These are phyloP conservation scores for Andinoacara biseriatus DNA, from an alignment of 2,113 vertebrate species.

Conservation along the genomic window DNA sequence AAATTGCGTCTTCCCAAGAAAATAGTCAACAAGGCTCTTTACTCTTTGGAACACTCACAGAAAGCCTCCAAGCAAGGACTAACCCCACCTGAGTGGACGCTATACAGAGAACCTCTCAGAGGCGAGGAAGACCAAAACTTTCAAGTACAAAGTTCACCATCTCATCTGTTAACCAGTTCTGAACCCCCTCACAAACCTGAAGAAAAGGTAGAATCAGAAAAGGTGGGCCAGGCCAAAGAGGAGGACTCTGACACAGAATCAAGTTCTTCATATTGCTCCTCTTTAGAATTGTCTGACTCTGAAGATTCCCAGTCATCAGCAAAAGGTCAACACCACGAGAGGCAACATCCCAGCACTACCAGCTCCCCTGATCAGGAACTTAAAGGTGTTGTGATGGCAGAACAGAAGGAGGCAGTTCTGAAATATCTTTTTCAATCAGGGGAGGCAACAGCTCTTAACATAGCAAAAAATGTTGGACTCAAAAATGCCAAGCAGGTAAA, in stretches of 20 bases:
- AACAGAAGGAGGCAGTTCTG: conserved; percentile 87
- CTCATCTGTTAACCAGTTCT: background rate
- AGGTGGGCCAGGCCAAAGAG: background rate
- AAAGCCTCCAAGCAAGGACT: conserved; percentile 68
- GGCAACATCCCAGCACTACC: background rate
- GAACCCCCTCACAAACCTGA: conserved; percentile 7
- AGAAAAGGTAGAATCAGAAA: conserved; percentile 25
- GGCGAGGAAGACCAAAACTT: background rate
- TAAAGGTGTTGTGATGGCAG: conserved; percentile 75
- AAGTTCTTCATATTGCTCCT: conserved; percentile 51
- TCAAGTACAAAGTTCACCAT: background rate
- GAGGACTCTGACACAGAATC: conserved; percentile 66
- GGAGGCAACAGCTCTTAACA: conserved; percentile 80
- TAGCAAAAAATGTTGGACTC: conserved; percentile 89
- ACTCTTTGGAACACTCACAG: conserved; percentile 76
- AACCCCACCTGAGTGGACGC: conserved; percentile 84
- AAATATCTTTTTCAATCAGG: conserved; percentile 79
- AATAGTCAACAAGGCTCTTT: conserved; percentile 84
- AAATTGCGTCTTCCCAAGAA: conserved; percentile 82
- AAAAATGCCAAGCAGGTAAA: conserved; percentile 84
- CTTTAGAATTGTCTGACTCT: conserved; percentile 51
- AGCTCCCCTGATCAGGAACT: conserved; percentile 4
- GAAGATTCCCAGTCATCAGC: conserved; percentile 40
- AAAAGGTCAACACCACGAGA: background rate
- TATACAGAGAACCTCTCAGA: conserved; percentile 38